These are phyloP conservation scores for Sebastes vulpes DNA, from an alignment of 2,797 vertebrate species.

Conservation along the genomic window DNA sequence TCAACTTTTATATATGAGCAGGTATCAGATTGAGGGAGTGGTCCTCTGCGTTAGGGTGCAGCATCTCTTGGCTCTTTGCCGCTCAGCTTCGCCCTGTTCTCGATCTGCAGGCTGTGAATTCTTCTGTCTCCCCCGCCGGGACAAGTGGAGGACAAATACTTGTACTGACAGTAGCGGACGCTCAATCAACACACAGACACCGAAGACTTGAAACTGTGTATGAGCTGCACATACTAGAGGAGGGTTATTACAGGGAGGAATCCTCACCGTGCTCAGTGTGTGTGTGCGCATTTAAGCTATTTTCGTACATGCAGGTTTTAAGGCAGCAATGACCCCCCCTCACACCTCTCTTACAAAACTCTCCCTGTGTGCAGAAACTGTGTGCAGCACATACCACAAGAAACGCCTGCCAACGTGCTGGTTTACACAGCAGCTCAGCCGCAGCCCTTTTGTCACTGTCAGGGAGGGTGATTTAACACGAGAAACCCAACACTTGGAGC, in stretches of 20 bases:
- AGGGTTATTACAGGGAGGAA: slow-evolving; percentile 51
- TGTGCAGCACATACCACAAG: slow-evolving; percentile 39
- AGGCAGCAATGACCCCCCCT: neutral
- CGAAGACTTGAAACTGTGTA: slow-evolving; percentile 39
- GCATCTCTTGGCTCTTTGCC: slow-evolving; percentile 42
- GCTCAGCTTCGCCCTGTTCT: neutral
- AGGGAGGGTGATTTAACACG: slow-evolving; percentile 49
- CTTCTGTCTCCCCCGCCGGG: slow-evolving; percentile 17
- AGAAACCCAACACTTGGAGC: slow-evolving; percentile 47
- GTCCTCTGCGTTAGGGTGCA: slow-evolving; percentile 9
- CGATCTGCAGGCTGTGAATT: slow-evolving; percentile 37
- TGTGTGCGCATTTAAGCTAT: slow-evolving; percentile 27
- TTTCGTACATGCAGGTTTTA: slow-evolving; percentile 39
- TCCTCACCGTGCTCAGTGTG: slow-evolving; percentile 11
- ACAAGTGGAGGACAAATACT: neutral
- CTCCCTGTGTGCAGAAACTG: neutral
- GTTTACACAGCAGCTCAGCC: slow-evolving; percentile 61
- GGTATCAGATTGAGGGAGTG: slow-evolving; percentile 49
- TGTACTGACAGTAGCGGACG: neutral
- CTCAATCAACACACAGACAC: slow-evolving; percentile 26
- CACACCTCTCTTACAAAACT: neutral
- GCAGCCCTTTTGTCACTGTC: slow-evolving; percentile 57
- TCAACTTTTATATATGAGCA: neutral
- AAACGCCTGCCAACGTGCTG: slow-evolving; percentile 26
- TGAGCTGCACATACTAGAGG: slow-evolving; percentile 46